Base-by-base conservation (phyloP, 2,888 invertebrate species). In the Pilophorus perplexus region DNA sequence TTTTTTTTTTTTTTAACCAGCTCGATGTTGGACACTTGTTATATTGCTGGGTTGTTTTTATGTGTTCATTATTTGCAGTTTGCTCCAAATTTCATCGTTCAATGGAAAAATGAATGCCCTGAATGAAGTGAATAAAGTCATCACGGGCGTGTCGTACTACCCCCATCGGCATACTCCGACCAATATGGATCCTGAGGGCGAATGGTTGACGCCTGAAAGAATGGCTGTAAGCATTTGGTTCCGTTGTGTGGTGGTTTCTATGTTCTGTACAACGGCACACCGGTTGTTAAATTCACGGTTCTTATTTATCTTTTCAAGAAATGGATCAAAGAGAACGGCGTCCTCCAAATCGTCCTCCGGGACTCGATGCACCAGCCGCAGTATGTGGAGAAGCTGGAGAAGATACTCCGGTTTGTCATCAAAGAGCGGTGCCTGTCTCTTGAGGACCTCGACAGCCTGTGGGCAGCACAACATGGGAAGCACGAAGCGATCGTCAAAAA, bases 71-170 rank as follows among this genome's bases (percentile, higher is more conserved):
- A n/a, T 25, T 60, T 67, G 40, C 67, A 84, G 93, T 76, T 85
- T 93, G 74, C 80, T 97, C 71, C 93, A 95, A 83, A 94, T 96
- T 77, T 95, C 96, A 22, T 96, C 96, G 62, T 98, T 97, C 77
- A 97, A 96, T 80, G 96, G 97, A 37, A 97, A 97, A 83, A 98
- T 98, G 97, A 96, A 96, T 75, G 97, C 97, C 20, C 81, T 98
- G 71, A 96, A 97, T 78, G 97, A 98, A 83, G 93, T 98, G 67
- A 97, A 97, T 79, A 96, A 97, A 82, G 90, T 97, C 55, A 90
- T 93, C 71, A 89, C 90, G 67, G 89, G 90, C 74, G 93, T 95
- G 68, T 87, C 90, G 66, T 93, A 92, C 77, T 93, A 92, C 79
- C 89, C 92, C 4, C 92, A 86, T 77, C 80, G 86, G 60, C 86